These are phyloP conservation scores for Zoroaster sp. DNA, from an alignment of 53 echinoderm and acorn worm species.

Conservation along the genomic window DNA sequence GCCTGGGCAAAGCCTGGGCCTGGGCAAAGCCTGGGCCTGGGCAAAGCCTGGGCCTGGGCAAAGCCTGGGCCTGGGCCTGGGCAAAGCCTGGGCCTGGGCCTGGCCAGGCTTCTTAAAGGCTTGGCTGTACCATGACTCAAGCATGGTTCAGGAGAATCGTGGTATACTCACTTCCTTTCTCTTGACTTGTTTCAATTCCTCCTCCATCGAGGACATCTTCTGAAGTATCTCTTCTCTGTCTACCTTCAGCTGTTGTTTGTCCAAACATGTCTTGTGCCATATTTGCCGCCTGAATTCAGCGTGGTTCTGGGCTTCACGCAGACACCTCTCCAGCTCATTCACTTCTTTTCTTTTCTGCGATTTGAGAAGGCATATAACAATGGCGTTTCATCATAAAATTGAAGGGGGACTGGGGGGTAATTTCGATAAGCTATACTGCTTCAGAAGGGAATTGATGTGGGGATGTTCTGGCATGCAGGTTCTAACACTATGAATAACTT, in stretches of 20 bases:
- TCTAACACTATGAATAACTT: too few species aligned
- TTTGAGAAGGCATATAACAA: too few species aligned
- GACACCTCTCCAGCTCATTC: conserved; percentile 12
- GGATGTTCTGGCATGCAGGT: too few species aligned
- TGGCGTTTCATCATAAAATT: too few species aligned
- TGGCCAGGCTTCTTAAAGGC: too few species aligned
- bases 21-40: too few species aligned
- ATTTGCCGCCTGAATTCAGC: conserved; percentile 23
- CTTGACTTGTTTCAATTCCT: conserved; percentile 34
- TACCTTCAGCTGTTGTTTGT: conserved; percentile 28
- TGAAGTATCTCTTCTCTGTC: conserved; percentile 25
- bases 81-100: too few species aligned
- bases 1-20: too few species aligned
- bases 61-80: too few species aligned
- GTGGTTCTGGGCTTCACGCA: conserved; percentile 16
- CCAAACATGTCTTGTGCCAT: conserved; percentile 31
- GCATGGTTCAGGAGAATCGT: not conserved
- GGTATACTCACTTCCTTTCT: conserved; percentile 21
- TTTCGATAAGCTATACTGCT: not conserved
- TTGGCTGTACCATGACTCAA: too few species aligned
- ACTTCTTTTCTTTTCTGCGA: conserved; percentile 21
- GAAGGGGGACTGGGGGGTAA: not conserved
- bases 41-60: too few species aligned
- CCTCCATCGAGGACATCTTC: conserved; percentile 30
- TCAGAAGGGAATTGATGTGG: too few species aligned